Percentiles rank a stretch among this genome's conserved stretches.
phyloP scores from a whole-genome alignment of 2,888 invertebrate species.

The Myopa testacea region DNA sequence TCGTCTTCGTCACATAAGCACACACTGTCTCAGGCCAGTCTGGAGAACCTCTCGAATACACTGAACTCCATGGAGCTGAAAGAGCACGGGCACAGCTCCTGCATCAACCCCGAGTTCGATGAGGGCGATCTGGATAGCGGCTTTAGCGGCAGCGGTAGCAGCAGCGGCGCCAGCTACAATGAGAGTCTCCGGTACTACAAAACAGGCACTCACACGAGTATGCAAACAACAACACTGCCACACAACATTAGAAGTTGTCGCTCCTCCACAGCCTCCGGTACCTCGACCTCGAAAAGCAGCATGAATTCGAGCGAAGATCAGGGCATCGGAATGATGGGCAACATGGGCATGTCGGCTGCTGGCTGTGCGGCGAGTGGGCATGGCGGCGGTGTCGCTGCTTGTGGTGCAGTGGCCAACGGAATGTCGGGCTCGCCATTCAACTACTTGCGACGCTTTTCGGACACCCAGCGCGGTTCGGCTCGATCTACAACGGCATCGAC shows the following conservation, averaged over 20 bases:
- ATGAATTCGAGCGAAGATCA: slow-evolving; percentile 67
- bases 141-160: slow-evolving; percentile 76
- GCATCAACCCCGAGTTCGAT: slow-evolving; percentile 67
- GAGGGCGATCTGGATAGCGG: slow-evolving; percentile 81
- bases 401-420: slow-evolving; percentile 36
- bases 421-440: slow-evolving; percentile 61
- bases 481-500: slow-evolving; percentile 57
- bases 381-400: slow-evolving; percentile 7
- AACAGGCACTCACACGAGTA: slow-evolving; percentile 55
- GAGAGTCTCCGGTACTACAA: slow-evolving; percentile 75
- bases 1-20: slow-evolving; percentile 56
- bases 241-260: slow-evolving; percentile 66
- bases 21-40: slow-evolving; percentile 62
- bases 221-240: slow-evolving; percentile 60
- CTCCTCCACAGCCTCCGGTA: slow-evolving; percentile 66
- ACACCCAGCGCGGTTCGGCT: slow-evolving; percentile 63
- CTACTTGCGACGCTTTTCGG: slow-evolving; percentile 64
- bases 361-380: slow-evolving; percentile 34
- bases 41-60: slow-evolving; percentile 66
- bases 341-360: slow-evolving; percentile 45
- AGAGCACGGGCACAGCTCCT: slow-evolving; percentile 64
- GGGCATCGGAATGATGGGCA: slow-evolving; percentile 59
- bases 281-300: slow-evolving; percentile 68
- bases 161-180: slow-evolving; percentile 85
- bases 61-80: slow-evolving; percentile 67